These are phyloP conservation scores for Scaptomyza caliginosa DNA, from an alignment of 2,888 invertebrate species.

Conservation along the genomic window DNA sequence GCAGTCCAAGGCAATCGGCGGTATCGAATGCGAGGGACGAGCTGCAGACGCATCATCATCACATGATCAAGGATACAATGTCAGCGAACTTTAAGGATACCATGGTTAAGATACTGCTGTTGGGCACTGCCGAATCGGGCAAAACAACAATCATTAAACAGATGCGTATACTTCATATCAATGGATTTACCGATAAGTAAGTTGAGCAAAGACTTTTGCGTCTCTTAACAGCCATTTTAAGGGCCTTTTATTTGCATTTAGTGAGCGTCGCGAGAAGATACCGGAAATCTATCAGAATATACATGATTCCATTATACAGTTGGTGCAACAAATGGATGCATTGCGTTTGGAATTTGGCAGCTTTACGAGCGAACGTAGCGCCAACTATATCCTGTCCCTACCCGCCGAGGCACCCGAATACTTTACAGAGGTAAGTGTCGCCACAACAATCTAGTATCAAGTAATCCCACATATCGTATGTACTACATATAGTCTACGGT, in stretches of 20 bases:
- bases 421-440: constrained; percentile 85
- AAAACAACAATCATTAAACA: constrained; percentile 94
- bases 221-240: not conserved
- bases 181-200: constrained; percentile 90
- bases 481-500: constrained; percentile 16
- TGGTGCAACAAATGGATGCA: constrained; percentile 86
- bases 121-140: constrained; percentile 92
- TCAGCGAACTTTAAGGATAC: constrained; percentile 84
- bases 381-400: constrained; percentile 85
- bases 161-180: constrained; percentile 93
- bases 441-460: constrained; percentile 14
- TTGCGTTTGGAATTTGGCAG: constrained; percentile 85
- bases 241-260: constrained; percentile 72
- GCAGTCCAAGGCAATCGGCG: constrained; percentile 65
- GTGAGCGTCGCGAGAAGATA: constrained; percentile 88
- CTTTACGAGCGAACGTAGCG: constrained; percentile 79
- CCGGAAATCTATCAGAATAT: constrained; percentile 89
- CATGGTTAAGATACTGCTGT: constrained; percentile 86
- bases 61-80: constrained; percentile 84
- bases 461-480: constrained; percentile 24
- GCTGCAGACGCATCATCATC: constrained; percentile 70
- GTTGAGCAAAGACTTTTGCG: constrained; percentile 55
- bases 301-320: constrained; percentile 90
- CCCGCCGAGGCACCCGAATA: constrained; percentile 85
- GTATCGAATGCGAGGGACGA: constrained; percentile 83